These are phyloP conservation scores for Ursus arctos DNA, from an alignment of 2,113 vertebrate genomes.

Conservation along the genomic window DNA sequence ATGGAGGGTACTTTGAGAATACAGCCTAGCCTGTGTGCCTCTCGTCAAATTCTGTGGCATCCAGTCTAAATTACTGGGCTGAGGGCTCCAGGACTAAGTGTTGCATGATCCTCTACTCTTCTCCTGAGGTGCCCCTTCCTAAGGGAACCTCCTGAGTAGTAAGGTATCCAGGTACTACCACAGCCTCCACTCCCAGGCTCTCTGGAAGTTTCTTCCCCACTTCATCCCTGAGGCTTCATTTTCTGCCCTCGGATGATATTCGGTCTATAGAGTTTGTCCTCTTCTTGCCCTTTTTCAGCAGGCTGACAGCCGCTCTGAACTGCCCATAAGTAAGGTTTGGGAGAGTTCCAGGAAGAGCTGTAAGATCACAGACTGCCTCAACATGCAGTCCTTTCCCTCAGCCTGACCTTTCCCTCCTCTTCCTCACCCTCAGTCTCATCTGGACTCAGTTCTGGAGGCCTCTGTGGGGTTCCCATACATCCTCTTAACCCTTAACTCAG, in stretches of 20 bases:
- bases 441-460: not conserved
- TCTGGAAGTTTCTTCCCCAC: not conserved
- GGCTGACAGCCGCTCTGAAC: not conserved
- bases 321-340: not conserved
- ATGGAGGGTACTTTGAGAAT: not conserved
- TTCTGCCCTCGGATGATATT: not conserved
- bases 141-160: not conserved
- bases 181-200: not conserved
- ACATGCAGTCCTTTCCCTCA: slow-evolving; percentile 1
- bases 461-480: not conserved
- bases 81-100: not conserved
- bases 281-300: slow-evolving; percentile 17
- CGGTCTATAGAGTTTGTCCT: not conserved
- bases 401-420: slow-evolving; percentile 13
- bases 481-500: not conserved
- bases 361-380: slow-evolving; percentile 12
- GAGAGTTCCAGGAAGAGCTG: slow-evolving; percentile 51
- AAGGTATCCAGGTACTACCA: not conserved
- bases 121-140: not conserved
- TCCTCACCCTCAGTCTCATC: not conserved
- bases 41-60: not conserved
- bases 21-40: not conserved
- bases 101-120: not conserved
- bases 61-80: not conserved
- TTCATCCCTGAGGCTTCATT: not conserved